Evolutionary conservation across 2,113 vertebrate genomes (phyloP), one percentile per base, ranked within the genome.

Genomic region (Camarhynchus parvulus): DNA sequence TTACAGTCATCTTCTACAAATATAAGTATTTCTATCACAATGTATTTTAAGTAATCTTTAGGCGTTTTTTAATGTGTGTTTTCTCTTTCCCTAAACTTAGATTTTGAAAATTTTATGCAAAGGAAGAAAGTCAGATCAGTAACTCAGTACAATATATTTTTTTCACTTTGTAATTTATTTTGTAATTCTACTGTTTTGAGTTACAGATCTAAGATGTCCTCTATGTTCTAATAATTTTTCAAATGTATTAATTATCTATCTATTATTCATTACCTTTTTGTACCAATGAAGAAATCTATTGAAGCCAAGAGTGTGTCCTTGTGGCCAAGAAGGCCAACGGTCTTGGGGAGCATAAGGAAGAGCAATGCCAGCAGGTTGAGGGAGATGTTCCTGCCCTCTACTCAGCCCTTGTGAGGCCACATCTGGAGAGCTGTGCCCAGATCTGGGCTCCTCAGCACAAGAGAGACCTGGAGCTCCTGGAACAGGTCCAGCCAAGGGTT

Each of bases 291-390:
- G 33, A 14, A 30, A 41, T 68, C 30, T 41, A 22, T 25, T 41
- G 20, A 46, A 67, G 12, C 19, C 24, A 67, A 12, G 6, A 46
- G 16, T 18, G 17, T 47, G 3, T 21, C 11, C 8, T 31, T 76
- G 24, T 41, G 17, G 11, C 10, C 30, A 31, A 47, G n/a, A 30
- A 62, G 16, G 16, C 9, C 41, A 55, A 1, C 0, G 1, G 21
- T 31, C 17, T 17, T 23, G 30, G 11, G 11, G 4, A 25, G 8
- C 11, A 13, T 27, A 22, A 53, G 30, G 55, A 62, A 5, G 11
- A 47, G 6, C 41, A 27, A 0, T 47, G 30, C 7, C 41, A 68
- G 39, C 4, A 41, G 13, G 3, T 5, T 0, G 0, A 11, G 20
- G 6, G 30, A 47, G 4, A 12, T 62, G 47, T 47, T 23, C 19